Evolutionary conservation across 1,140 invertebrate species (phyloP), one percentile per base, ranked within the genome.

Genomic region (Brachionus manjavacas): DNA sequence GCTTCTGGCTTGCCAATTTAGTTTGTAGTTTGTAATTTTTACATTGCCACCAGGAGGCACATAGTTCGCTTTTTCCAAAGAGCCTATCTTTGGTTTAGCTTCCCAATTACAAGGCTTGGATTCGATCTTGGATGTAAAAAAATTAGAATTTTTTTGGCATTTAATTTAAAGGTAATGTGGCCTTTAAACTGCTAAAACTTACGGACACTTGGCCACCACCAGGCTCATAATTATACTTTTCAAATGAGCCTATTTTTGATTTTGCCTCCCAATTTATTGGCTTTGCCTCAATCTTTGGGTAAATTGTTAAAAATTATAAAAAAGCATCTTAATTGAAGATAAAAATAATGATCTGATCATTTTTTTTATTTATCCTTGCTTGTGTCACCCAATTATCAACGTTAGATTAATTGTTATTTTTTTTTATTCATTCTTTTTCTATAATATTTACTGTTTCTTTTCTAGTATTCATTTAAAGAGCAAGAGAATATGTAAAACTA

Each of bases 41-140:
- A 68, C 64, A 52, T 68, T 83, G n/a, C 95, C 95, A 52, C 95
- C 96, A 20, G 95, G 94, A 1, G 95, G 95, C 87, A 94, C 95
- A 89, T 98, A 94, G 64, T 92, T 93, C 0, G 95, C 92, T 88
- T 98, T 98, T 12, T 96, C 93, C 87, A 98, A 88, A 3, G 96
- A 98, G 7, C 96, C 96, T 85, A 98, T 95, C 91, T 97, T 97
- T 14, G 95, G 96, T 89, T 93, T 93, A 1, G 96, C 94, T 86
- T 94, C 95, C 95, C 95, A 97, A 87, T 94, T 92, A 83, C n/a
- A 46, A 2, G 39, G 39, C 16, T 8, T 20, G 14, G 39, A n/a
- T 9, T 76, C 72, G 12, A 76, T 76, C 72, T 76, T 46, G 23
- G 46, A 25, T 46, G 28, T 3, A 31, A 20, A 76, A 76, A 14